Evolutionary conservation across 2,113 vertebrate species (phyloP), one percentile per base, ranked within the genome.

Genomic region (Synodontis membranacea): DNA sequence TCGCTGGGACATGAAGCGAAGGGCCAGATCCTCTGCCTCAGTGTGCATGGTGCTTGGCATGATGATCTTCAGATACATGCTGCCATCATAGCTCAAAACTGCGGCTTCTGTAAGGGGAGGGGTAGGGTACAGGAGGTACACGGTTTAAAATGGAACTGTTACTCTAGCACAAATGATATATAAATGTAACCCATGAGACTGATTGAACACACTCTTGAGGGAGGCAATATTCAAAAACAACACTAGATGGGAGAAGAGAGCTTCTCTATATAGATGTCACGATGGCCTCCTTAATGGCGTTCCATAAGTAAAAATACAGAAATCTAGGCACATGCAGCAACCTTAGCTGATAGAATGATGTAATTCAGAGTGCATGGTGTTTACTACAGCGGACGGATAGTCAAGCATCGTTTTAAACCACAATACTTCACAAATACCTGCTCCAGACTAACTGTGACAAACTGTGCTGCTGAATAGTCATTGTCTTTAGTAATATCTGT

Each of bases 11-110:
- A 97, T 97, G 91, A 99, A 99, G 11, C 97, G 96, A 85, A 99
- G 88, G 0, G 96, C 94, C 78, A 98, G 95, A 0, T 99, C 97
- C 91, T 98, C 97, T 0, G 97, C 97, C 92, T 99, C 97, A 0
- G 96, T 99, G 93, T 98, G 97, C 95, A 97, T 95, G 50, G 96
- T 94, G 2, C 91, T 90, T 0, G 97, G 97, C 92, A 98, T 94
- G 93, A 96, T 94, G 93, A 99, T 95, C 94, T 98, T 98, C 94
- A 99, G 95, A 92, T 97, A 99, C 96, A 97, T 98, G 94, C 97
- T 97, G 90, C 97, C 97, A 0, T 99, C 97, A 0, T 99, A 98
- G 91, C 97, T 99, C 88, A 99, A 93, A 92, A 99, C 97, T 0
- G 97, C 96, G 14, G 97, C 97, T 94, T 99, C 97, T 99, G 88